A percentile compares a stretch with the other conserved stretches of the same genome.
phyloP scores from a whole-genome alignment of 2,888 invertebrate species.

The Brachyptera risi region DNA sequence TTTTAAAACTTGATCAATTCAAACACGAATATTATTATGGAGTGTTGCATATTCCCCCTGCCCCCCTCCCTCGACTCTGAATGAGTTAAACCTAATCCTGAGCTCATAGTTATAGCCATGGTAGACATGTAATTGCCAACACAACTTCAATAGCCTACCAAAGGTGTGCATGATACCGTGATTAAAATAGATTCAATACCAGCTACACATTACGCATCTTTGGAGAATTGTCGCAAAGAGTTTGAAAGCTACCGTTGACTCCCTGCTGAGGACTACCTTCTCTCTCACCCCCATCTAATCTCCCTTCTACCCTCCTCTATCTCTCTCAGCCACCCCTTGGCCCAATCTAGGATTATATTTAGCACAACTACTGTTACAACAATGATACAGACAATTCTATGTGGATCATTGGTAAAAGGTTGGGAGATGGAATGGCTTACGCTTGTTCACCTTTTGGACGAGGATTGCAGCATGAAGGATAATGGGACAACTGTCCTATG shows the following conservation, averaged over 20 bases:
- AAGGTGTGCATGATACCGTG: conserved; percentile 25
- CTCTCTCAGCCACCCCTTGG: not conserved
- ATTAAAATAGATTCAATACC: conserved; percentile 17
- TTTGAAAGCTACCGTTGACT: conserved; percentile 6
- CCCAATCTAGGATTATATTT: conserved; percentile 13
- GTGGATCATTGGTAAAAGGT: conserved; percentile 8
- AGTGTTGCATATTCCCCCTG: conserved; percentile 14
- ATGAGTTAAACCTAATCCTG: not conserved
- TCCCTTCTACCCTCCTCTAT: not conserved
- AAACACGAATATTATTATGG: not conserved
- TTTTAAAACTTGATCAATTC: too few species aligned
- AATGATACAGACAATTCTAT: conserved; percentile 3
- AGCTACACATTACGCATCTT: conserved; percentile 26
- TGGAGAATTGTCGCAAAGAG: conserved; percentile 9
- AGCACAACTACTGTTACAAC: not conserved
- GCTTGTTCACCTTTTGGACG: conserved; percentile 17
- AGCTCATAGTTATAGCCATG: conserved; percentile 13
- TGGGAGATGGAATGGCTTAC: conserved; percentile 11
- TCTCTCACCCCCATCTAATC: not conserved
- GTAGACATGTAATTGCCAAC: conserved; percentile 10
- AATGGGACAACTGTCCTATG: too few species aligned
- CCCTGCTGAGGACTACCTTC: conserved; percentile 8
- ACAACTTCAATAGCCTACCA: conserved; percentile 10
- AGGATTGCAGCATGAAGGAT: conserved; percentile 14
- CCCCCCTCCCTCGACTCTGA: not conserved